phyloP scores from a whole-genome alignment of 1,140 invertebrate genomes.

The Dendroctonus ponderosae region DNA sequence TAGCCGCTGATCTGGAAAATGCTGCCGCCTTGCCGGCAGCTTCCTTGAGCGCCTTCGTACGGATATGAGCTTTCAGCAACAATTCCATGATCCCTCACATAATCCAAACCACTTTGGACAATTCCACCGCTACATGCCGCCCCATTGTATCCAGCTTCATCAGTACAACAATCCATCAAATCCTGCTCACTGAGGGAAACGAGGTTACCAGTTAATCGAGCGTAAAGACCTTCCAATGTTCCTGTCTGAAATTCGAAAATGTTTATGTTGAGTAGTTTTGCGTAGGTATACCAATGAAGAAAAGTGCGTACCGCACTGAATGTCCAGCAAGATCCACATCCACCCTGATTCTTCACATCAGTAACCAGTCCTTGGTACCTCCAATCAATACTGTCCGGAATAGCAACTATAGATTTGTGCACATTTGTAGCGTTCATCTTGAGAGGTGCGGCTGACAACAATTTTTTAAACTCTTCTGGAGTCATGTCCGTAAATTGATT shows the following conservation, averaged over 20 bases:
- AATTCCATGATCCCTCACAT: constrained; percentile 54
- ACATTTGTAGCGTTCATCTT: background rate
- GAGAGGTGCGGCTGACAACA: background rate
- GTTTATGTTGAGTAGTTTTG: background rate
- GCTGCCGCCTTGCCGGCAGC: constrained; percentile 13
- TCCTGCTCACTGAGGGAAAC: constrained; percentile 36
- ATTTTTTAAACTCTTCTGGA: constrained; percentile 69
- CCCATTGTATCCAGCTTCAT: constrained; percentile 19
- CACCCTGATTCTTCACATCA: constrained; percentile 23
- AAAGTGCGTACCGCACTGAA: constrained; percentile 25
- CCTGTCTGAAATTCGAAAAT: constrained; percentile 37
- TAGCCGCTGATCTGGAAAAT: constrained; percentile 8
- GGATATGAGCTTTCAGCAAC: constrained; percentile 35
- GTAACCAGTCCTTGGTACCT: constrained; percentile 11
- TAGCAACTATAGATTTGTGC: constrained; percentile 17
- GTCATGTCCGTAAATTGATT: constrained; percentile 85
- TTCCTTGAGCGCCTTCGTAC: constrained; percentile 26
- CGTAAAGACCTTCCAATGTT: constrained; percentile 34
- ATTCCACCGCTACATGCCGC: constrained; percentile 33
- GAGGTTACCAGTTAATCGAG: constrained; percentile 14
- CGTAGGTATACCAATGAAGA: background rate
- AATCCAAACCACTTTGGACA: constrained; percentile 34
- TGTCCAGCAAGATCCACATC: constrained; percentile 26
- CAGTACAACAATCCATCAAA: constrained; percentile 46
- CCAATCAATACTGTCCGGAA: constrained; percentile 23